A percentile compares a stretch with the other conserved stretches of the same genome.
These are phyloP conservation scores for Tenrec ecaudatus DNA, from an alignment of 2,113 vertebrate species.

Conservation along the genomic window DNA sequence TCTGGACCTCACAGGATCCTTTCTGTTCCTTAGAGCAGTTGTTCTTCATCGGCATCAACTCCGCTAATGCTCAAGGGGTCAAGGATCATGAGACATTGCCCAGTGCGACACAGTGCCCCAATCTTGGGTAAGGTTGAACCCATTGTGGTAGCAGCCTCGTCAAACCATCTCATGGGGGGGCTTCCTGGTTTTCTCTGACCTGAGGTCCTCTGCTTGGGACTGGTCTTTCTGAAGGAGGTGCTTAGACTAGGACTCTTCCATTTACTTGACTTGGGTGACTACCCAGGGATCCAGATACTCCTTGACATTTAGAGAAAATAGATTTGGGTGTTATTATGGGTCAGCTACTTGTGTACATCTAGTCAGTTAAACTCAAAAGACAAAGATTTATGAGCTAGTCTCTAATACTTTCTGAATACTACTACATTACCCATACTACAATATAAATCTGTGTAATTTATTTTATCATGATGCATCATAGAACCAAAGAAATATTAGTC, in stretches of 20 bases:
- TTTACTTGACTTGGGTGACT: neutral
- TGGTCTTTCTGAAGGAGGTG: neutral
- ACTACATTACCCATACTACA: neutral
- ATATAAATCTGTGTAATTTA: neutral
- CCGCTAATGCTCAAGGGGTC: neutral
- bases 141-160: neutral
- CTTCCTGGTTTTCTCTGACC: neutral
- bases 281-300: neutral
- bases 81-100: neutral
- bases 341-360: neutral
- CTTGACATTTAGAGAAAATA: neutral
- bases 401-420: neutral
- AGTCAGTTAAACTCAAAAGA: neutral
- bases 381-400: neutral
- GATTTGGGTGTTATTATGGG: neutral
- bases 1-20: neutral
- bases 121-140: neutral
- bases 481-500: slow-evolving; percentile 18
- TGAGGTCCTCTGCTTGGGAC: neutral
- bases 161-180: neutral
- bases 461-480: slow-evolving; percentile 13
- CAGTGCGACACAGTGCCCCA: neutral
- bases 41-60: neutral
- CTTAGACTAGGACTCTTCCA: neutral
- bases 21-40: neutral